Evolutionary conservation across 2,888 invertebrate species (phyloP), one percentile per base, ranked within the genome.

Genomic region (Caenorhabditis imperialis): DNA sequence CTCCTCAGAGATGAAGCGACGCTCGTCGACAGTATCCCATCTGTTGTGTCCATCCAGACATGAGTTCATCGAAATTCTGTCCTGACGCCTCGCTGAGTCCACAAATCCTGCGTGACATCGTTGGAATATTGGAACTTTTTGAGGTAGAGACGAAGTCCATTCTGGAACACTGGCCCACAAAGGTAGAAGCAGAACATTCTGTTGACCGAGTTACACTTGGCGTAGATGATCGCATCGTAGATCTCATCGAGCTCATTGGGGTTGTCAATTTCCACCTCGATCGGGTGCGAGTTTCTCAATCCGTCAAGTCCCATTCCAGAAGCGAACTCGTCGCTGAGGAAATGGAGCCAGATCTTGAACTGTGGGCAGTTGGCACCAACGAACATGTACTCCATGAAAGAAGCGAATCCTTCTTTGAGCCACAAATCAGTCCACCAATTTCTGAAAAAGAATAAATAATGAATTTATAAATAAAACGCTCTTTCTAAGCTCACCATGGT

Each of bases 171-270:
- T 87, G 92, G 92, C 89, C 96, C 94, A 14, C 96, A 96, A 86
- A 98, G 93, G 87, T 94, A 97, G 87, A 93, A 92, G 88, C 96
- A 94, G 76, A 97, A 90, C 96, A 97, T 97, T 37, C 97, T 91
- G 75, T 91, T 90, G 77, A 96, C 95, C 54, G 94, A 94, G 1
- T 96, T 95, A 4, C 96, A 96, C 89, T 98, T 98, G 88, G 93
- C 93, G 90, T 97, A 98, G 35, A 96, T 96, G 85, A 98, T 97
- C 84, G 72, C 71, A 55, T 98, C 97, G 90, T 97, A 98, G 82
- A 98, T 97, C 89, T 97, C 96, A 89, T 96, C 96, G 70, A 97
- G 93, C 90, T 97, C 96, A 8, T 93, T 92, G 0, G 97, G 97
- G 90, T 96, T 94, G 0, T 94, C 93, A 0, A 96, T 96, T 14